Base-by-base conservation (phyloP, 2,113 vertebrate species). In the Ictalurus furcatus region DNA sequence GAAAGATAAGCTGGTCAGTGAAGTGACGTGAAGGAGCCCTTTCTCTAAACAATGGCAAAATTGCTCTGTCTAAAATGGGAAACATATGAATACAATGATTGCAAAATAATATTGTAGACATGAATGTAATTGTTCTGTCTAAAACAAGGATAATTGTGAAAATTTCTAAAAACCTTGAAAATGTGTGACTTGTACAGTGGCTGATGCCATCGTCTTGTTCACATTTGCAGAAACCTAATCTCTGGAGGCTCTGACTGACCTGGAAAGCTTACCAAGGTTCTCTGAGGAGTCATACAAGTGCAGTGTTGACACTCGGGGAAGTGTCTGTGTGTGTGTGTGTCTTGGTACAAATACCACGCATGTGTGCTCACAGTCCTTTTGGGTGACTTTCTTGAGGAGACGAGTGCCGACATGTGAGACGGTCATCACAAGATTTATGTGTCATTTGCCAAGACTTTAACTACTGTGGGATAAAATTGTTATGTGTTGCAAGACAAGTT, bases 191-290 rank as follows among this genome's bases (percentile, higher is more conserved):
- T n/a, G 14, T 25, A 40, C 21, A 87, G 12, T 69, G 44, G 61
- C 76, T 82, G 44, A 71, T 71, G 59, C 76, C 0, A 63, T 54
- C 23, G 0, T 52, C 73, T 65, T 63, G 37, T 87, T 44, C 73
- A 59, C 28, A 52, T 87, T 78, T 78, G 73, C 37, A 48, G 85
- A 30, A 87, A 67, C 21, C n/a, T 40, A 58, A 88, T 82, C 86
- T 82, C 86, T 88, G 61, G 86, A 82, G 86, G 61, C 86, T 56
- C 44, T 19, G 25, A 88, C 78, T 81, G 86, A 82, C 86, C 86
- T 87, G 86, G 76, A 76, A 81, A 79, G 71, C 73, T 78, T 30
- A 34, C 73, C 73, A 79, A 65, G 76, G 40, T 87, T 67, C 76
- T 81, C 76, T 87, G 56, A 88, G 86, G 86, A 82, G 78, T 82